phyloP scores from a whole-genome alignment of 2,888 invertebrate species.

The Osmoderma eremita region DNA sequence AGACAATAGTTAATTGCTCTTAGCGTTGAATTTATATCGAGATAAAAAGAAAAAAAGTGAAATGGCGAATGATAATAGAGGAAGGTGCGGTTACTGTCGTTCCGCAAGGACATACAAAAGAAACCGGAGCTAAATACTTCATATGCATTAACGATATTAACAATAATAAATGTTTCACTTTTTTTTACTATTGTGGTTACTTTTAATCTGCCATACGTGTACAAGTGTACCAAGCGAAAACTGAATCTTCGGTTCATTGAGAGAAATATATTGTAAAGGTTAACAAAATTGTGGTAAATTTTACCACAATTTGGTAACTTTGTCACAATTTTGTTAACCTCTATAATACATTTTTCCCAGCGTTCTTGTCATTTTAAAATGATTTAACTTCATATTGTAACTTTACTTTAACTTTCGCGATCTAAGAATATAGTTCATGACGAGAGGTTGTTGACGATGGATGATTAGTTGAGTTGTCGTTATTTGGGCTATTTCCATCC shows the following conservation, averaged over 20 bases:
- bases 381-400: background rate
- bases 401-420: background rate
- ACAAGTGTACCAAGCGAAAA: too few species aligned
- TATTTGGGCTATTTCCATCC: too few species aligned
- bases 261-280: too few species aligned
- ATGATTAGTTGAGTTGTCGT: too few species aligned
- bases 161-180: too few species aligned
- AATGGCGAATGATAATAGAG: conserved; percentile 40
- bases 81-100: conserved; percentile 48
- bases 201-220: too few species aligned
- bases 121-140: conserved; percentile 43
- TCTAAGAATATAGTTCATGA: too few species aligned
- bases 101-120: conserved; percentile 52
- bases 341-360: too few species aligned
- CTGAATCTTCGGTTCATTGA: background rate
- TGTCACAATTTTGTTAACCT: background rate
- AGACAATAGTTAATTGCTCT: conserved; percentile 7
- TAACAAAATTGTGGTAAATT: background rate
- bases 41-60: conserved; percentile 25
- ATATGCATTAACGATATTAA: conserved; percentile 49
- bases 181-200: too few species aligned
- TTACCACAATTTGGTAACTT: background rate
- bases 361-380: background rate
- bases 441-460: too few species aligned
- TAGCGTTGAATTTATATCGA: conserved; percentile 11